phyloP scores from a whole-genome alignment of 2,113 vertebrate genomes.

The Macaca fascicularis region T2T-MFA8v1.1 NC_088390.1:76468501-76469000 shows the following conservation, averaged over 20 bases:
- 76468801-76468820: background rate
- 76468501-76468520: conserved; percentile 45
- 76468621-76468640: conserved; percentile 54
- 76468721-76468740: conserved; percentile 8
- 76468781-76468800: background rate
- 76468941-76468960: background rate
- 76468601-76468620: background rate
- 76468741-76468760: background rate
- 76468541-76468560: background rate
- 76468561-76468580: conserved; percentile 11
- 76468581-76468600: conserved; percentile 20
- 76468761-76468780: background rate
- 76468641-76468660: background rate
- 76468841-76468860: background rate
- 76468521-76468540: conserved; percentile 50
- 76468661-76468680: background rate
- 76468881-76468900: background rate
- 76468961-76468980: background rate
- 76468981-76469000: background rate
- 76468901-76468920: background rate
- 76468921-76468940: background rate
- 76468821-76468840: background rate
- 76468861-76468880: too few species aligned
- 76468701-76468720: background rate
- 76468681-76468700: background rate